phyloP scores from a whole-genome alignment of 2,113 vertebrate genomes.

The Melanerpes formicivorus region DNA sequence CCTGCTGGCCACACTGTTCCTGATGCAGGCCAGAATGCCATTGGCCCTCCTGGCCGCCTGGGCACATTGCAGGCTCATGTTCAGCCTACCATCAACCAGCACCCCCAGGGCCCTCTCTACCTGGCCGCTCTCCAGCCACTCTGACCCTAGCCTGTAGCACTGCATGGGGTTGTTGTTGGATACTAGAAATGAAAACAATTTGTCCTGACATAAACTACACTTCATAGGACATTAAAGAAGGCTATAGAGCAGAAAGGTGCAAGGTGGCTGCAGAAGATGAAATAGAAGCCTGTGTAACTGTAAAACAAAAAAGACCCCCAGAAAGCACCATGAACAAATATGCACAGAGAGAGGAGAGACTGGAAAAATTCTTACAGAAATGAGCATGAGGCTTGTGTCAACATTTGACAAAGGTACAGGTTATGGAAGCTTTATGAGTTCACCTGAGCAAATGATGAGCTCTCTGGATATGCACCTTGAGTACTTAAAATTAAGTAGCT shows the following conservation, averaged over 20 bases:
- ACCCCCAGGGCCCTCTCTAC: too few species aligned
- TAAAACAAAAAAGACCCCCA: background rate
- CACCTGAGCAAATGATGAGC: background rate
- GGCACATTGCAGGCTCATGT: too few species aligned
- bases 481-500: background rate
- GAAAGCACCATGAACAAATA: background rate
- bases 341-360: rapidly evolving
- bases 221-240: background rate
- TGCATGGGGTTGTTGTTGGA: too few species aligned
- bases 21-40: too few species aligned
- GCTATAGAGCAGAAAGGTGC: background rate
- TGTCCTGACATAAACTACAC: background rate
- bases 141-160: too few species aligned
- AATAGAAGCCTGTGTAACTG: background rate
- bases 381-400: background rate
- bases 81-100: too few species aligned
- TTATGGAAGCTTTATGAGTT: background rate
- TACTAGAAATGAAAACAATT: background rate
- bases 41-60: too few species aligned
- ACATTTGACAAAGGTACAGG: background rate
- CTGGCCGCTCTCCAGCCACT: too few species aligned
- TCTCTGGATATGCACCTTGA: background rate
- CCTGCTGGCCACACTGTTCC: too few species aligned
- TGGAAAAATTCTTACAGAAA: background rate
- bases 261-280: background rate